Evolutionary conservation across 2,797 vertebrate species (phyloP).

Genomic region (Sebastes baramenuke): DNA sequence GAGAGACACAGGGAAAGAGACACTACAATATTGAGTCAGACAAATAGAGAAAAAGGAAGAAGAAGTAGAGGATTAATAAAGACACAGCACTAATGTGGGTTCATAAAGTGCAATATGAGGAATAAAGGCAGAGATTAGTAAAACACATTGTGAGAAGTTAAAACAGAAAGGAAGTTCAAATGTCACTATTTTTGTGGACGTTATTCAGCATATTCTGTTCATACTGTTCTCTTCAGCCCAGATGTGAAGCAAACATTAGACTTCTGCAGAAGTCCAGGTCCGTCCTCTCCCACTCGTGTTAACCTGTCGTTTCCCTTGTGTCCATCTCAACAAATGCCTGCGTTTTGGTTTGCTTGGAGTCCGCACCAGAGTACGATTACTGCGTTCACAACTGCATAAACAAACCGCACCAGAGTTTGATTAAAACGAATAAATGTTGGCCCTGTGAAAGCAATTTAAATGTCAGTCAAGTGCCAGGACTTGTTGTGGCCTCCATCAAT

Average conservation of each 20-base stretch:
- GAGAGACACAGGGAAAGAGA: neutral
- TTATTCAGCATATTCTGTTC: neutral
- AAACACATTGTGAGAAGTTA: neutral
- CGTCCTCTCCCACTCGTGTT: no score
- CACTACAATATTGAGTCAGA: neutral
- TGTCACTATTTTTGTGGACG: neutral
- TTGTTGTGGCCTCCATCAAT: neutral
- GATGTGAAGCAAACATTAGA: neutral
- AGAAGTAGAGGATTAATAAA: neutral
- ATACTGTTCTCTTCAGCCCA: neutral
- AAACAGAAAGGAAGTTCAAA: neutral
- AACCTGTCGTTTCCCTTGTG: neutral
- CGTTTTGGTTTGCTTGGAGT: no score
- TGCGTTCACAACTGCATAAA: neutral
- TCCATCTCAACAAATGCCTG: no score
- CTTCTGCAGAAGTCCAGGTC: neutral
- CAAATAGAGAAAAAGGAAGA: neutral
- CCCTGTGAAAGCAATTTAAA: neutral
- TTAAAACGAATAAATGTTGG: neutral
- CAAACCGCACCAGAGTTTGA: neutral
- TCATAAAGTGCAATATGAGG: neutral
- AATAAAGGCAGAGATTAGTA: neutral
- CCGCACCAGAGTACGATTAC: no score
- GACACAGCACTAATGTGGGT: neutral
- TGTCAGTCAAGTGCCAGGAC: neutral